Percentiles rank a stretch among this genome's conserved stretches.
These are phyloP conservation scores for Bactericera cockerelli DNA, from an alignment of 1,140 invertebrate genomes.

Conservation along the genomic window DNA sequence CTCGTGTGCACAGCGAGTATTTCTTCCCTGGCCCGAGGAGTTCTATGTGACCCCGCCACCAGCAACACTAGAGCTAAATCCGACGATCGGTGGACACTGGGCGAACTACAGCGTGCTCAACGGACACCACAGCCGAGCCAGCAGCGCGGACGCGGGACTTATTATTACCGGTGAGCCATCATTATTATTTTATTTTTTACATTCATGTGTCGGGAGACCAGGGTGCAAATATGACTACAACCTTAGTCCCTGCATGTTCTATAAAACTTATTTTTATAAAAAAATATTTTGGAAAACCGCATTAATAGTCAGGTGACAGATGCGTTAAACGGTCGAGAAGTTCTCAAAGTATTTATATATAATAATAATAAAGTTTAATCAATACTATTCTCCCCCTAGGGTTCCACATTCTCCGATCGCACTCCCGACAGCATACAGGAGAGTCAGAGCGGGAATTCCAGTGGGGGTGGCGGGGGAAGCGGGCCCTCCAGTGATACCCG, in stretches of 20 bases:
- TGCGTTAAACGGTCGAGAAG: too few relatives aligned
- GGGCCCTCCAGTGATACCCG: constrained; percentile 39
- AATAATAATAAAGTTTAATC: too few relatives aligned
- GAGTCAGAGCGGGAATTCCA: constrained; percentile 15
- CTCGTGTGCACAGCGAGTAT: constrained; percentile 71
- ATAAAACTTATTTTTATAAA: too few relatives aligned
- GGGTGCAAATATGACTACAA: too few relatives aligned
- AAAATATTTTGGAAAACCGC: too few relatives aligned
- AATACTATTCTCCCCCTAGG: too few relatives aligned
- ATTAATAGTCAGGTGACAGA: too few relatives aligned
- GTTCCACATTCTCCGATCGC: constrained; percentile 40
- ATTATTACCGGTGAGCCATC: constrained; percentile 17
- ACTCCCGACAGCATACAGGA: constrained; percentile 42
- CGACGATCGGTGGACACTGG: background rate
- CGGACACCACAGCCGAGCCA: constrained; percentile 21
- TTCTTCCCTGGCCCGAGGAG: constrained; percentile 60
- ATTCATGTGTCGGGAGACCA: too few relatives aligned
- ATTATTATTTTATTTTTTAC: too few relatives aligned
- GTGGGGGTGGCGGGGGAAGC: too few relatives aligned
- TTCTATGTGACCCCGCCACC: constrained; percentile 21
- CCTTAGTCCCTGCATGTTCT: too few relatives aligned
- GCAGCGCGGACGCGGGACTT: constrained; percentile 22
- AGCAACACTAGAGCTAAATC: background rate
- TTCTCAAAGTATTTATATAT: too few relatives aligned
- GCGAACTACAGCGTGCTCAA: constrained; percentile 16